These are phyloP conservation scores for Drosophila prosaltans DNA, from an alignment of 1,140 invertebrate species.

Conservation along the genomic window DNA sequence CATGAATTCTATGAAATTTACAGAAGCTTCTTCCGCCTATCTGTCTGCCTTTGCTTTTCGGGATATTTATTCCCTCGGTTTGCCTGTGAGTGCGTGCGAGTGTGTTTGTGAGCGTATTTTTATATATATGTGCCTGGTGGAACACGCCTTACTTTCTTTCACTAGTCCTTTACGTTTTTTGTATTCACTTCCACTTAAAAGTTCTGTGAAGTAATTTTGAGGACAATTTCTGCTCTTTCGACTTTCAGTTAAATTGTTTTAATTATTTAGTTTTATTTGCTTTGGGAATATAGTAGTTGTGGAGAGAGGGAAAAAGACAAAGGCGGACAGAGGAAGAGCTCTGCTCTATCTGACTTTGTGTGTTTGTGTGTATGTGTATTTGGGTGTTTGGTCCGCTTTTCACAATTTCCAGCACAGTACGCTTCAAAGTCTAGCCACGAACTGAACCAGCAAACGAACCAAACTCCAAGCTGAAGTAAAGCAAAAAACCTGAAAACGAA, in stretches of 20 bases:
- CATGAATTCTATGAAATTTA: conserved; percentile 44
- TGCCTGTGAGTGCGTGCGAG: conserved; percentile 4
- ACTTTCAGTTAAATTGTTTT: conserved; percentile 1
- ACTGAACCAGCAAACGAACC: conserved; percentile 63
- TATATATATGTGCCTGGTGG: conserved; percentile 25
- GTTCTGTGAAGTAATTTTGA: conserved; percentile 21
- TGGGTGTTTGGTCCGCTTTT: conserved; percentile 44
- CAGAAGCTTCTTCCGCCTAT: conserved; percentile 38
- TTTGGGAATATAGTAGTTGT: background rate
- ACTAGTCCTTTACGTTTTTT: conserved; percentile 27
- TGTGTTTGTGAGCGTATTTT: conserved; percentile 24
- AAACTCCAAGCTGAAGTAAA: conserved; percentile 46
- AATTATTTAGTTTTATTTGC: conserved; percentile 7
- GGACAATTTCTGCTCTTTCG: background rate
- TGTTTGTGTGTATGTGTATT: conserved; percentile 4
- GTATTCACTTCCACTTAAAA: background rate
- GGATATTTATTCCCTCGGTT: conserved; percentile 20
- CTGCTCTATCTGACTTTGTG: background rate
- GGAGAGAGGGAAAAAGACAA: background rate
- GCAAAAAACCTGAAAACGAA: conserved; percentile 42
- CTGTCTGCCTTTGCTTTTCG: conserved; percentile 7
- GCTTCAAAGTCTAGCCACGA: conserved; percentile 80
- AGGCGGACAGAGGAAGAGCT: conserved; percentile 1
- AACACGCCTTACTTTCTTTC: conserved; percentile 63
- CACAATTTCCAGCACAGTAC: conserved; percentile 76